These are phyloP conservation scores for Macrophya alboannulata DNA, from an alignment of 2,888 invertebrate genomes.

Conservation along the genomic window DNA sequence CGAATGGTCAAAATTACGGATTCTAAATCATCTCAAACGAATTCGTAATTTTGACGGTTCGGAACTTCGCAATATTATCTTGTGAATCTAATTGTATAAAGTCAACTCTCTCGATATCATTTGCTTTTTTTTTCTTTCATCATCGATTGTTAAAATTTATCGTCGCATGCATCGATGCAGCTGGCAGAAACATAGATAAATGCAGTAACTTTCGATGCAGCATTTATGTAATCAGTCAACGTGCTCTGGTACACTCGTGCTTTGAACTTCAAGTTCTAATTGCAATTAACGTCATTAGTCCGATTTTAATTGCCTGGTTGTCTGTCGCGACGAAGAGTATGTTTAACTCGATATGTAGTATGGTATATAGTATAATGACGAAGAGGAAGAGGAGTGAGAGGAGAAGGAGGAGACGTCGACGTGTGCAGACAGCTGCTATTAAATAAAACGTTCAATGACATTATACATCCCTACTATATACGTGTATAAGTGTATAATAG, in stretches of 20 bases:
- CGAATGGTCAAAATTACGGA: neutral
- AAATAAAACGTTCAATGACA: neutral
- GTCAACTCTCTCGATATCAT: too few relatives aligned
- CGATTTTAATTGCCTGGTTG: slow-evolving; percentile 33
- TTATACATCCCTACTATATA: neutral
- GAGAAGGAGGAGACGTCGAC: neutral
- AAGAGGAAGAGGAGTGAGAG: neutral
- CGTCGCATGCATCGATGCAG: too few relatives aligned
- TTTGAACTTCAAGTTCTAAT: slow-evolving; percentile 40
- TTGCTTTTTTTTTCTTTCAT: too few relatives aligned
- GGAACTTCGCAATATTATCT: too few relatives aligned
- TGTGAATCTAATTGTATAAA: neutral
- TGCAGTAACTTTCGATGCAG: too few relatives aligned
- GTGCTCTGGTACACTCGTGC: neutral
- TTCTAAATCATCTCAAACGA: too few relatives aligned
- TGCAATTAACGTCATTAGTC: slow-evolving; percentile 40
- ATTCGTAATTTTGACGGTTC: neutral
- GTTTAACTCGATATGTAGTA: neutral
- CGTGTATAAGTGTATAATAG: neutral
- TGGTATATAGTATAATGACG: neutral
- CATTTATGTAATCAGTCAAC: too few relatives aligned
- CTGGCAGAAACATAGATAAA: too few relatives aligned
- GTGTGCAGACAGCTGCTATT: neutral
- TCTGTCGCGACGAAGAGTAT: neutral
- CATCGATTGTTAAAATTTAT: too few relatives aligned